These are phyloP conservation scores for Petrocephalus schoutedeni DNA, from an alignment of 2,797 vertebrate species.

Conservation along the genomic window DNA sequence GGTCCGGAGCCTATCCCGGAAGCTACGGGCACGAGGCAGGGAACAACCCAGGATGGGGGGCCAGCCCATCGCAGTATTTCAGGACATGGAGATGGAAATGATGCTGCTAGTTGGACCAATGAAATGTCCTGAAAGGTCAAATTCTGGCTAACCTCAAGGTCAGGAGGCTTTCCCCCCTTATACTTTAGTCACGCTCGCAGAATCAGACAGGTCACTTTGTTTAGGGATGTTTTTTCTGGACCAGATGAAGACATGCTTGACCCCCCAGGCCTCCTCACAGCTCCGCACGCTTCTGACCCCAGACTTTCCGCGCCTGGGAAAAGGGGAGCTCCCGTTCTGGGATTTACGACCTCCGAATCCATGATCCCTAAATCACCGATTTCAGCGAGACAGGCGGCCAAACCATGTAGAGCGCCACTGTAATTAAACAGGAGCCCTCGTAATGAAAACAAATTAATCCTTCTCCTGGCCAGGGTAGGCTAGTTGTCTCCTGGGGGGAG, in stretches of 20 bases:
- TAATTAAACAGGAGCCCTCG: background rate
- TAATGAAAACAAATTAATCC: background rate
- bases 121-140: background rate
- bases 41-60: no score
- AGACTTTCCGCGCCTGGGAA: background rate
- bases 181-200: background rate
- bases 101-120: background rate
- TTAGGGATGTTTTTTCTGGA: background rate
- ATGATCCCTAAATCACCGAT: constrained; percentile 6
- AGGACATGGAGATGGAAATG: background rate
- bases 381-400: background rate
- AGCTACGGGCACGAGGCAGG: no score
- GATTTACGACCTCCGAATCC: background rate
- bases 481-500: background rate
- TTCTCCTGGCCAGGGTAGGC: constrained; percentile 12
- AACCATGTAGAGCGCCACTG: background rate
- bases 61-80: no score
- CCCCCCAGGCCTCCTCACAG: background rate
- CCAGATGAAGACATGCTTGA: background rate
- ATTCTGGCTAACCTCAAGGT: background rate
- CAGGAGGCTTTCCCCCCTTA: background rate
- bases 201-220: background rate
- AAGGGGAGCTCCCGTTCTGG: background rate
- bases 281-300: background rate
- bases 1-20: no score